These are phyloP conservation scores for Taphrorychus bicolor DNA, from an alignment of 2,888 invertebrate genomes.

Conservation along the genomic window DNA sequence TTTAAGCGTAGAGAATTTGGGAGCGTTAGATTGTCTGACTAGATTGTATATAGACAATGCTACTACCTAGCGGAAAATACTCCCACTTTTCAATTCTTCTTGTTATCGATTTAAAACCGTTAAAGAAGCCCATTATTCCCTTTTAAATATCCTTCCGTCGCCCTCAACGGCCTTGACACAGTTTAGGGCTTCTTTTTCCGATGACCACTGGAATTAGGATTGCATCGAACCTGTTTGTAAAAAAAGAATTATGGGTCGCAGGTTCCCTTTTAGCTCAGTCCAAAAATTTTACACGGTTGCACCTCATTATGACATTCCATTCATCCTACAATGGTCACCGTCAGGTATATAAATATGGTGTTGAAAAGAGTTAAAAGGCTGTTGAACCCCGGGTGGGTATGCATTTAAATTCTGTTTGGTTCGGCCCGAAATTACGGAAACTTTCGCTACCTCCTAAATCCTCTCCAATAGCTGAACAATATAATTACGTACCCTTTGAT, in stretches of 20 bases:
- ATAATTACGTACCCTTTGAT: conserved; percentile 13
- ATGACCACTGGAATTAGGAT: conserved; percentile 25
- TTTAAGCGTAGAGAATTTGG: no score
- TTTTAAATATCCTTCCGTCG: conserved; percentile 17
- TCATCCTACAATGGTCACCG: conserved; percentile 32
- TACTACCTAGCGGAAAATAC: neutral
- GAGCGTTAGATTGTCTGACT: no score
- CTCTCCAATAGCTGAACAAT: conserved; percentile 5
- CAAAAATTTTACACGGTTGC: conserved; percentile 32
- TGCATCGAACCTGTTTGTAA: conserved; percentile 32
- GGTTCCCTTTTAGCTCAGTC: conserved; percentile 25
- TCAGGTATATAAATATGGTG: conserved; percentile 35
- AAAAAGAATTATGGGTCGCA: conserved; percentile 33
- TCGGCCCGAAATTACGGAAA: neutral
- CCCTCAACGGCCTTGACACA: conserved; percentile 27
- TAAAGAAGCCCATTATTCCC: conserved; percentile 23
- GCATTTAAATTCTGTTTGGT: neutral
- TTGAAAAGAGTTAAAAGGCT: conserved; percentile 25
- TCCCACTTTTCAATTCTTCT: neutral
- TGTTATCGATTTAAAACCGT: conserved; percentile 20
- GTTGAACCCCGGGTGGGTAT: conserved; percentile 6
- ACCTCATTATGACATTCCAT: conserved; percentile 34
- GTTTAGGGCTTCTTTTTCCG: conserved; percentile 19
- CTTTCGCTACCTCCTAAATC: conserved; percentile 6
- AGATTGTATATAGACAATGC: neutral